Conservation (phyloP, 1,140 invertebrate genomes). For the Drosophila arawakana region DNA sequence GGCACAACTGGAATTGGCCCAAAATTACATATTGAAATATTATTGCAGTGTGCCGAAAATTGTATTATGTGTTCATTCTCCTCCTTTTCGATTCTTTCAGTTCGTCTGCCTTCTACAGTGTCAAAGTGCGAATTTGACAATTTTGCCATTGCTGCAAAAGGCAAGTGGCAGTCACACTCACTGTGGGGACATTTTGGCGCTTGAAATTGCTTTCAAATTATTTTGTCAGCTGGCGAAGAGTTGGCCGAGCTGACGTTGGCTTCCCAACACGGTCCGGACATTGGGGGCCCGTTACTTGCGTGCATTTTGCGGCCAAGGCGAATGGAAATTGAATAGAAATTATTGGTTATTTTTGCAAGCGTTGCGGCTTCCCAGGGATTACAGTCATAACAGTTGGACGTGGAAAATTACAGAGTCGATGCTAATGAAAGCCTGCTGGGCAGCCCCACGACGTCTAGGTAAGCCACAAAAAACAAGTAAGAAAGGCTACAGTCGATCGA, state of each 20-base stretch:
- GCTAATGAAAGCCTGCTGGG: conserved; percentile 56
- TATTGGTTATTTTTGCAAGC: conserved; percentile 79
- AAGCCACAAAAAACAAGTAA: conserved; percentile 19
- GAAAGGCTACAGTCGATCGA: no score
- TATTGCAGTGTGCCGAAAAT: conserved; percentile 77
- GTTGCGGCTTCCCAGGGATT: conserved; percentile 62
- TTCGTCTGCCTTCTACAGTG: background rate
- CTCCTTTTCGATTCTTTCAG: background rate
- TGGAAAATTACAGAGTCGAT: conserved; percentile 54
- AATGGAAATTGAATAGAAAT: conserved; percentile 74
- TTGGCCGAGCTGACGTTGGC: conserved; percentile 44
- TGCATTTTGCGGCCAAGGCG: conserved; percentile 71
- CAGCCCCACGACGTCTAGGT: conserved; percentile 34
- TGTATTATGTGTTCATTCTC: conserved; percentile 40
- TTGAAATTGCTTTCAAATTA: conserved; percentile 82
- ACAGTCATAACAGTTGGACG: conserved; percentile 59
- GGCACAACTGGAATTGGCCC: conserved; percentile 70
- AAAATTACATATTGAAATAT: conserved; percentile 83
- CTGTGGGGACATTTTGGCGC: conserved; percentile 61
- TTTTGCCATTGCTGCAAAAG: conserved; percentile 26
- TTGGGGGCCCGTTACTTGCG: conserved; percentile 45
- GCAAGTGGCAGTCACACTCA: conserved; percentile 10
- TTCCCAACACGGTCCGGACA: conserved; percentile 36
- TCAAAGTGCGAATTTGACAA: conserved; percentile 81
- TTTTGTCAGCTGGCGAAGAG: conserved; percentile 69